Base-by-base conservation (phyloP, 2,888 invertebrate genomes). In the Trachelus stipa region DNA sequence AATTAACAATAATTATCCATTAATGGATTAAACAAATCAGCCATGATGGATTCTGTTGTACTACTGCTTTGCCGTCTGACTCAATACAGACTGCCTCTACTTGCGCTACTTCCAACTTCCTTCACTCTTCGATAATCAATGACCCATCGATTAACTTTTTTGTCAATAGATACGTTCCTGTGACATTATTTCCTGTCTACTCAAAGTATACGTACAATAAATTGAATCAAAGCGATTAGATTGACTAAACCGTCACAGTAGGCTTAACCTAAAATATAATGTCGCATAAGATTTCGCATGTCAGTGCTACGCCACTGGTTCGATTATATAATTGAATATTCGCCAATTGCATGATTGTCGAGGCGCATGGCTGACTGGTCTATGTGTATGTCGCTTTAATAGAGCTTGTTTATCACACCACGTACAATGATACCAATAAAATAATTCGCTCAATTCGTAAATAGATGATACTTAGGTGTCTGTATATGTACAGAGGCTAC, bases 261-360 rank as follows among this genome's bases (percentile, higher is more conserved):
- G 56, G 23, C 23, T 23, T 56, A 56, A 56, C 56, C 56, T 56
- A 23, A 56, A 9, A 56, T 23, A 56, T 23, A 56, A 23, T 56
- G 56, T 56, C 56, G 6, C 56, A 56, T 23, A 56, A 56, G 56
- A 56, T 56, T 56, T 56, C 9, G 56, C 56, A 56, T 56, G 56
- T 56, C 23, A 12, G 31, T 31, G 31, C 23, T 75, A 73, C 34
- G 75, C 73, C 83, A 86, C 85, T 88, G 86, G 86, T 90, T 90
- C 88, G 89, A 90, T 90, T 88, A 88, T 88, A 88, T 89, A 90
- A 90, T 90, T 90, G 90, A 90, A 90, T 90, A 90, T 90, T 90
- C 90, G 86, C 87, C 89, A 90, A 90, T 90, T 90, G 88, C 82
- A 88, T 89, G 90, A 90, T 90, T 90, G 88, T 87, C 84, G 83